Percentiles rank a stretch among this genome's conserved stretches.
Conservation (phyloP, 2,113 vertebrate species). For the Furnarius figulus region DNA sequence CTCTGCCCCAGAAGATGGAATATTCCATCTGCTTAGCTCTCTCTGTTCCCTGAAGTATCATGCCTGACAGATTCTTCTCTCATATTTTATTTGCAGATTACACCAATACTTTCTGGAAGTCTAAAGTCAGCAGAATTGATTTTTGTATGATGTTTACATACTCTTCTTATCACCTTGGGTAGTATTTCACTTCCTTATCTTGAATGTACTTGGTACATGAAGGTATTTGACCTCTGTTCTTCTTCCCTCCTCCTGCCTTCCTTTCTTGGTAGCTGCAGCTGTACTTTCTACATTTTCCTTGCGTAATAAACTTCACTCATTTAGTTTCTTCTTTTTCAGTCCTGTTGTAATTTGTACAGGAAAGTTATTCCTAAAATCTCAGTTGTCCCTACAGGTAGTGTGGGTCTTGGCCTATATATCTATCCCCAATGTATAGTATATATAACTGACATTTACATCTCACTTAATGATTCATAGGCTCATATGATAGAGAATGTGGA, state of each 20-base stretch:
- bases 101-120: not conserved
- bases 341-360: not conserved
- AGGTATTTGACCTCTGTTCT: not conserved
- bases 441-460: not conserved
- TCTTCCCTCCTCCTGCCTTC: not conserved
- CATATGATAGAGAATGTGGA: not conserved
- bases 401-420: not conserved
- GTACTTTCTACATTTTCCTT: not conserved
- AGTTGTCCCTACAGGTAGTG: not conserved
- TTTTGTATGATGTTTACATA: conserved; percentile 56
- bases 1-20: not conserved
- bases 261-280: not conserved
- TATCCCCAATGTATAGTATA: not conserved
- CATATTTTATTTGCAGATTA: not conserved
- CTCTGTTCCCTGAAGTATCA: not conserved
- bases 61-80: not conserved
- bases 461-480: not conserved
- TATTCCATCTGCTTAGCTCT: not conserved
- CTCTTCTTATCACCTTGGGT: conserved; percentile 26
- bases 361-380: not conserved
- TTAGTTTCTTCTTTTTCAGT: not conserved
- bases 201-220: conserved; percentile 8
- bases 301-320: not conserved
- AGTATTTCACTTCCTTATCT: conserved; percentile 43
- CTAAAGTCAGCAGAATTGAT: not conserved